phyloP scores from a whole-genome alignment of 2,888 invertebrate genomes.

The Exephanes ischioxanthus region DNA sequence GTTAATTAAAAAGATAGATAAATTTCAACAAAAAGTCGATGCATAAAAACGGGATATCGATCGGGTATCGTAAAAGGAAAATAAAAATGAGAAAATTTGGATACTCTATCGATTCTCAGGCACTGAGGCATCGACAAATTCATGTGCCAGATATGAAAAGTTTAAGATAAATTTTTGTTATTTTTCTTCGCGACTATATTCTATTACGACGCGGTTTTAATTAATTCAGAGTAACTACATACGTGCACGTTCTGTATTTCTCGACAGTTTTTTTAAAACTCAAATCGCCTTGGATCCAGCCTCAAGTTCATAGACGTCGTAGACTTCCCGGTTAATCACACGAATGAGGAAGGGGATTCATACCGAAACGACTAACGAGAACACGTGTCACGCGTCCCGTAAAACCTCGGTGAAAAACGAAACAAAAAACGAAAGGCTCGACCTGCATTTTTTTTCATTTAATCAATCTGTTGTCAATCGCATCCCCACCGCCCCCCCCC shows the following conservation, averaged over 20 bases:
- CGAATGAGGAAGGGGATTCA: slow-evolving; percentile 78
- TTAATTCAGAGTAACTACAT: slow-evolving; percentile 74
- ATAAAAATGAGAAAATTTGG: slow-evolving; percentile 3
- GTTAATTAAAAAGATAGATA: not conserved
- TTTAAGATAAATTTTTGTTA: not conserved
- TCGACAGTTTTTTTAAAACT: slow-evolving; percentile 84
- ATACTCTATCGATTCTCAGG: slow-evolving; percentile 50
- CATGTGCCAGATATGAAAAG: not conserved
- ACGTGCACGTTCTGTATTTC: slow-evolving; percentile 83
- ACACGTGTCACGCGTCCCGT: slow-evolving; percentile 45
- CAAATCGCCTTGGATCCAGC: slow-evolving; percentile 81
- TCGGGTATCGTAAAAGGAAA: slow-evolving; percentile 29
- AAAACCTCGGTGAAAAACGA: slow-evolving; percentile 26
- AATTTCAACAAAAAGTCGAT: slow-evolving; percentile 23
- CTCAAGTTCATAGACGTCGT: slow-evolving; percentile 79
- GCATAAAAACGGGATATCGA: slow-evolving; percentile 35
- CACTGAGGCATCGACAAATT: not conserved
- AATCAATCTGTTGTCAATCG: slow-evolving; percentile 74
- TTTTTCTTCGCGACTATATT: slow-evolving; percentile 26
- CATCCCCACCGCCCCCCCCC: slow-evolving; percentile 62
- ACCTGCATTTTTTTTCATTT: slow-evolving; percentile 45
- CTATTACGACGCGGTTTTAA: slow-evolving; percentile 45
- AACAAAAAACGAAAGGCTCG: slow-evolving; percentile 20
- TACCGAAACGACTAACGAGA: slow-evolving; percentile 67
- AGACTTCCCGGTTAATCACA: slow-evolving; percentile 78